These are phyloP conservation scores for Rhagonycha lutea DNA, from an alignment of 2,888 invertebrate species.

Conservation along the genomic window DNA sequence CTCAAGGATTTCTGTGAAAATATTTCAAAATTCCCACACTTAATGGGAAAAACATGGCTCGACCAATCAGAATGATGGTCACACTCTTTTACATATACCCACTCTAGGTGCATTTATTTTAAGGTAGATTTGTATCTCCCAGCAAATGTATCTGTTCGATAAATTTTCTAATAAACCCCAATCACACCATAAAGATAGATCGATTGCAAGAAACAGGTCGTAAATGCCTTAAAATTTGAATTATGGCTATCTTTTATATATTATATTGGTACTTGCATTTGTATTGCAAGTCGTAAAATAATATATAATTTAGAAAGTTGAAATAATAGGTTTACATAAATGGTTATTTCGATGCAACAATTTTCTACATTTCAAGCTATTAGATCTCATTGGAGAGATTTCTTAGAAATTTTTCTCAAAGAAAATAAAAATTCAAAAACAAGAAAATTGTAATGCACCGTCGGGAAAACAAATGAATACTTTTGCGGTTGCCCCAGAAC, in stretches of 20 bases:
- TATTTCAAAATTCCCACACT: too few species aligned
- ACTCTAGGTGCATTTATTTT: too few species aligned
- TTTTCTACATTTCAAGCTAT: background rate
- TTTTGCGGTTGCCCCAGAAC: background rate
- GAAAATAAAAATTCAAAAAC: background rate
- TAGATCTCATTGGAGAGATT: background rate
- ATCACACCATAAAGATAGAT: background rate
- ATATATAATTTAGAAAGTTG: background rate
- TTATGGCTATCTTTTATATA: background rate
- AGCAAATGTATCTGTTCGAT: background rate
- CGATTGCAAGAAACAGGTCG: background rate
- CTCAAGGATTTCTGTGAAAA: too few species aligned
- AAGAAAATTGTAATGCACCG: background rate
- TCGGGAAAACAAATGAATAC: background rate
- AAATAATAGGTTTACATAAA: background rate
- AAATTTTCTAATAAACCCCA: background rate
- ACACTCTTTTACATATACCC: too few species aligned
- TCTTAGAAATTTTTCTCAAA: background rate
- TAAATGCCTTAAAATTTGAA: background rate
- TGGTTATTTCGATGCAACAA: background rate
- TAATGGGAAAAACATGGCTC: too few species aligned
- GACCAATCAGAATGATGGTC: too few species aligned
- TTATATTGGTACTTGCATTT: background rate
- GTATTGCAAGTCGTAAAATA: background rate
- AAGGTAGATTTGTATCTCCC: background rate